Percentiles rank a stretch among this genome's conserved stretches.
Conservation (phyloP, 2,888 invertebrate species). For the Stenolophus ochropezus region DNA sequence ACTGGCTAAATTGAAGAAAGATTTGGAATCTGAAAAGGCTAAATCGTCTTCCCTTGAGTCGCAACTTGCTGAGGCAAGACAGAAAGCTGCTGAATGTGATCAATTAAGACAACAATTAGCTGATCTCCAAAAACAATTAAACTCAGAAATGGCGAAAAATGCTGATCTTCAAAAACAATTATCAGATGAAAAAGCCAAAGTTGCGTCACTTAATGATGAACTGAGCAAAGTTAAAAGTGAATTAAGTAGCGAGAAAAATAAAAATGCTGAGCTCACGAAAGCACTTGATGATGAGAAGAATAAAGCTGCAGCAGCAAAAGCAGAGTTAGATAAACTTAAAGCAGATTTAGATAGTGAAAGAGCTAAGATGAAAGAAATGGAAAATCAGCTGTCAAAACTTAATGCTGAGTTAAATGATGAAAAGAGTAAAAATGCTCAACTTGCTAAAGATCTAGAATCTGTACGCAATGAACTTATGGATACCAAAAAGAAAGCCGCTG, state of each 20-base stretch:
- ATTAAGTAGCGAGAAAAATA: constrained; percentile 60
- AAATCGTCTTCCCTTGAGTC: constrained; percentile 13
- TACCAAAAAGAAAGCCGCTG: not conserved
- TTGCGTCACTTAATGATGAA: constrained; percentile 62
- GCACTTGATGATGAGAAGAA: not conserved
- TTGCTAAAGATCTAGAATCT: not conserved
- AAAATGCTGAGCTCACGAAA: constrained; percentile 19
- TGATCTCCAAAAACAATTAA: constrained; percentile 41
- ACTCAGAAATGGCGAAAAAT: constrained; percentile 4
- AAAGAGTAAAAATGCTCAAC: not conserved
- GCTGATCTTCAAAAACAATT: not conserved
- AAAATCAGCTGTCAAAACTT: not conserved
- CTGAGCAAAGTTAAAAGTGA: constrained; percentile 63
- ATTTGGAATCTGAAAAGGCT: constrained; percentile 61
- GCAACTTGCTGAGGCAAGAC: constrained; percentile 44
- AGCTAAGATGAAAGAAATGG: not conserved
- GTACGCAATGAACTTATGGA: not conserved
- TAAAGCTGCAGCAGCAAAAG: not conserved
- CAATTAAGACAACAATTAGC: not conserved
- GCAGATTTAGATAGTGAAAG: constrained; percentile 58
- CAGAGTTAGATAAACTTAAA: constrained; percentile 13
- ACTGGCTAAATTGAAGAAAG: constrained; percentile 13
- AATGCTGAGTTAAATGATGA: not conserved
- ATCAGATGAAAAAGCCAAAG: constrained; percentile 57
- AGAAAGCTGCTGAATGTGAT: not conserved